These are phyloP conservation scores for Anabacerthia variegaticeps DNA, from an alignment of 2,797 vertebrate species.

Conservation along the genomic window DNA sequence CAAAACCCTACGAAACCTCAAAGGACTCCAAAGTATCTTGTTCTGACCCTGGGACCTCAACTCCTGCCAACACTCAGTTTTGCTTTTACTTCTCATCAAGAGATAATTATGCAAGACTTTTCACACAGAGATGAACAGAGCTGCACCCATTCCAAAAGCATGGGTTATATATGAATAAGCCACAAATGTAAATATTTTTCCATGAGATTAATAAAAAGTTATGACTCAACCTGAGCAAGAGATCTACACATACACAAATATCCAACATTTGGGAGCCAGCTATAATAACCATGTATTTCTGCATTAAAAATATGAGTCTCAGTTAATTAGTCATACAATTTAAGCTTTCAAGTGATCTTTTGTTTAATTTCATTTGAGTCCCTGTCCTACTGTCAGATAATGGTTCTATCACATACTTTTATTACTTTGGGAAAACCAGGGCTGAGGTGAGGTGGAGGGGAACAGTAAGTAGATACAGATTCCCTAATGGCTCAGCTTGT, in stretches of 20 bases:
- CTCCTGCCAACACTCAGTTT: neutral
- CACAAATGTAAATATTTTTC: neutral
- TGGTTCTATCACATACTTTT: neutral
- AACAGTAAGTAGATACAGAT: conserved; percentile 18
- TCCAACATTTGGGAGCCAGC: neutral
- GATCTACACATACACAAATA: neutral
- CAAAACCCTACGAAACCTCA: neutral
- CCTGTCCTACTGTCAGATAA: conserved; percentile 28
- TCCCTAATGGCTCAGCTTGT: conserved; percentile 47
- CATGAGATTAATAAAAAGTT: neutral
- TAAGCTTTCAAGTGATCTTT: neutral
- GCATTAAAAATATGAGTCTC: neutral
- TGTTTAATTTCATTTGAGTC: conserved; percentile 44
- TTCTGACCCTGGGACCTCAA: neutral
- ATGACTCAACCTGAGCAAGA: neutral
- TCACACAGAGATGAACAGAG: neutral
- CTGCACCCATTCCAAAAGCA: neutral
- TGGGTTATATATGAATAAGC: neutral
- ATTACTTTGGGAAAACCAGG: neutral
- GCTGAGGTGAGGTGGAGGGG: neutral
- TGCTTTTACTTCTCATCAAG: neutral
- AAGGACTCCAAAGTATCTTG: neutral
- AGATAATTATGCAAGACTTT: neutral
- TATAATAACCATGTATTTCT: neutral
- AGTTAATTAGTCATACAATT: conserved; percentile 8